Evolutionary conservation across 2,797 vertebrate genomes (phyloP), one percentile per base, ranked within the genome.

Genomic region (Discoglossus pictus): DNA sequence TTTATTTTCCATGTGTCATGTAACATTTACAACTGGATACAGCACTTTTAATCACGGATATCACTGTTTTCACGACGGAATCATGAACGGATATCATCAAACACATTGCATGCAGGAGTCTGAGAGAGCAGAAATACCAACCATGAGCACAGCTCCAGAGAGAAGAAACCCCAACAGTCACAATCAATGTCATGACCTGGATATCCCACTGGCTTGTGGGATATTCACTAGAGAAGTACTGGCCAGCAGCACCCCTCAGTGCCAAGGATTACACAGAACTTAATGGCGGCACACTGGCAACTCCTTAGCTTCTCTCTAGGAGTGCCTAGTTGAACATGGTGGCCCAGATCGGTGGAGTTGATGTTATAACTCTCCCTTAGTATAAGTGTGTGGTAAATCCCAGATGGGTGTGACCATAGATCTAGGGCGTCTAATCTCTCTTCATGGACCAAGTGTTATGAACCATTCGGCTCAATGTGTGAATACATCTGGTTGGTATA

Each of bases 171-270:
- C 36, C 31, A 35, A 35, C 31, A 35, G 6, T 6, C 31, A n/a
- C n/a, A n/a, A n/a, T n/a, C n/a, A n/a, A n/a, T 31, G 27, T 31
- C 27, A 31, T 31, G 27, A 31, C 27, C 8, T 4, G 27, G 27
- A 31, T 4, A 31, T 4, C 8, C 27, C 27, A 4, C 27, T 42
- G 35, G n/a, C 18, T 24, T 39, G 7, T 35, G 7, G 2, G 23
- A 27, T 34, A 8, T 34, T 6, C 2, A 17, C 18, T 24, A 21
- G 54, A 58, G 12, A 39, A 16, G 54, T 42, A 38, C 21, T 42
- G 38, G 23, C 54, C 52, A 7, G 52, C 52, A 39, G 35, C 52
- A 55, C 52, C 17, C 13, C 13, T 39, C 52, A 42, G 38, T 23
- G 38, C 7, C 54, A 58, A 21, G 52, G 36, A 12, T 12, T 24